A percentile compares a stretch with the other conserved stretches of the same genome.
These are phyloP conservation scores for Harmothoe impar DNA, from an alignment of 2,888 invertebrate species.

Conservation along the genomic window DNA sequence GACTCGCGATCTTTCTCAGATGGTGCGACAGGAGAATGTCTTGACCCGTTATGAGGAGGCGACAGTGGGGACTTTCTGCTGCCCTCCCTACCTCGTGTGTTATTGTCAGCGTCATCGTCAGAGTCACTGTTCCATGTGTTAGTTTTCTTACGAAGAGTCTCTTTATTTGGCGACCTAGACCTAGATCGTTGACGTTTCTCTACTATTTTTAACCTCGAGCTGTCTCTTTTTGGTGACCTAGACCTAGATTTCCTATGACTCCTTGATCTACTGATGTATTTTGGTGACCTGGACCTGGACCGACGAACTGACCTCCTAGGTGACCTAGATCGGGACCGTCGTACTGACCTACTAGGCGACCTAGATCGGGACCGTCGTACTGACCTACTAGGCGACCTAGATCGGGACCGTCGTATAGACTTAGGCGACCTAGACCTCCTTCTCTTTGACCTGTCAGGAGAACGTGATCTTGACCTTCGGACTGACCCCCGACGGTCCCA, in stretches of 20 bases:
- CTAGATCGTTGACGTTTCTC: not conserved
- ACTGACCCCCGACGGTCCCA: slow-evolving; percentile 42
- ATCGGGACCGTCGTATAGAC: slow-evolving; percentile 6
- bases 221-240: slow-evolving; percentile 18
- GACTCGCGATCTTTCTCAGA: not conserved
- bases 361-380: slow-evolving; percentile 46
- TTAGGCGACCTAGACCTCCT: slow-evolving; percentile 65
- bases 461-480: slow-evolving; percentile 24
- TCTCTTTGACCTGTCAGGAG: not conserved
- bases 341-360: slow-evolving; percentile 58
- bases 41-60: not conserved
- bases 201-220: slow-evolving; percentile 12
- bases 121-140: slow-evolving; percentile 36
- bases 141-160: not conserved
- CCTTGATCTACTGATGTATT: not conserved
- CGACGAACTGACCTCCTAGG: not conserved
- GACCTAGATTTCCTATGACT: slow-evolving; percentile 36
- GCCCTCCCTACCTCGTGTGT: not conserved
- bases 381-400: slow-evolving; percentile 32
- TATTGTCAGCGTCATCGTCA: slow-evolving; percentile 14
- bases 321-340: slow-evolving; percentile 50
- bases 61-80: not conserved
- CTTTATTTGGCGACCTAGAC: not conserved
- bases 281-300: slow-evolving; percentile 21
- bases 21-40: not conserved